phyloP scores from a whole-genome alignment of 2,113 vertebrate genomes.

The Arothron firmamentum region DNA sequence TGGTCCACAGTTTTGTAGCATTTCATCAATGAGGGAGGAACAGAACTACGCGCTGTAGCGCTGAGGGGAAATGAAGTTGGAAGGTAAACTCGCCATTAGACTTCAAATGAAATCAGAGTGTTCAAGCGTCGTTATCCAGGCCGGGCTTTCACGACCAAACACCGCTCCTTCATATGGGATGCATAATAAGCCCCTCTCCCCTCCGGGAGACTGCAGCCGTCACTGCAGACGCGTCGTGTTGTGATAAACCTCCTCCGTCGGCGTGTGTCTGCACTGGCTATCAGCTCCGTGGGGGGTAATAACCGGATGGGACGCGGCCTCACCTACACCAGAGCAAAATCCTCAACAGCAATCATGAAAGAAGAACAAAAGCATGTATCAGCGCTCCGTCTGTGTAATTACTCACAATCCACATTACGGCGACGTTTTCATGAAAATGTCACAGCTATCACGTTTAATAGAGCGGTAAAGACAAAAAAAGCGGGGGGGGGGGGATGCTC shows the following conservation, averaged over 20 bases:
- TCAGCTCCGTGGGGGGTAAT: conserved; percentile 57
- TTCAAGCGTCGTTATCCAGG: conserved; percentile 70
- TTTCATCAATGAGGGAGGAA: conserved; percentile 53
- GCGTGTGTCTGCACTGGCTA: conserved; percentile 55
- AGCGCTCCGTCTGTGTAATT: conserved; percentile 39
- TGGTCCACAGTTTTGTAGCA: conserved; percentile 55
- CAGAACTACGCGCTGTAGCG: conserved; percentile 37
- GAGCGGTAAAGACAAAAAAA: conserved; percentile 31
- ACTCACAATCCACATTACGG: conserved; percentile 48
- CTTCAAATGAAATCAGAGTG: conserved; percentile 67
- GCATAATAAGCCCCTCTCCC: conserved; percentile 67
- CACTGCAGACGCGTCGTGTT: conserved; percentile 43
- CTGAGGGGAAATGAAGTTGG: conserved; percentile 65
- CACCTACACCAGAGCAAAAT: conserved; percentile 46
- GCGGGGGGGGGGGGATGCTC: conserved; percentile 14
- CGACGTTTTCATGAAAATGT: conserved; percentile 50
- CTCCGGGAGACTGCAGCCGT: conserved; percentile 62
- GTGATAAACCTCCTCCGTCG: conserved; percentile 68
- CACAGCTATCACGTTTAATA: conserved; percentile 47
- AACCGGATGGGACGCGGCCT: conserved; percentile 54
- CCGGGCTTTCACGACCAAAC: conserved; percentile 64
- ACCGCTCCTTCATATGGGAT: conserved; percentile 57
- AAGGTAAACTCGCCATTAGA: conserved; percentile 69
- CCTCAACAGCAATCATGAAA: conserved; percentile 53
- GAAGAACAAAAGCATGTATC: conserved; percentile 14